Base-by-base conservation (phyloP, 2,888 invertebrate species). In the Plebejus argus region DNA sequence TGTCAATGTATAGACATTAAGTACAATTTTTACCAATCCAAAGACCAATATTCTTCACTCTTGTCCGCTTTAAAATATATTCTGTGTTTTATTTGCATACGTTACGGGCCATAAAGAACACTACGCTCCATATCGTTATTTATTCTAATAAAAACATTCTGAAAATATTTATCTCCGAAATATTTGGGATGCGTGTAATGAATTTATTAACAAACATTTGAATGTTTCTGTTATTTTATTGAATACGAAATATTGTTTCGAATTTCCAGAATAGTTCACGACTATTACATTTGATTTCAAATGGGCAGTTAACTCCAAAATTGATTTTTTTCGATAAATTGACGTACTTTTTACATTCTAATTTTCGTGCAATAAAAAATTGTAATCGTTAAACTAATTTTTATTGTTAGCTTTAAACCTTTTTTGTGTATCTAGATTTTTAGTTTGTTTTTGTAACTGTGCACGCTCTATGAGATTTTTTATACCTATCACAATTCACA, bases 161-260 rank as follows among this genome's bases (percentile, higher is more conserved):
- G 49, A 74, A 74, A 74, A 74, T 74, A 72, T 72, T 72, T 45
- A 20, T 53, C 74, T 53, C 53, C 28, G 49, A 74, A 74, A 74
- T 74, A 33, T 49, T 74, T 74, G 23, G 74, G 74, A 39, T 74
- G 23, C 28, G 49, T 74, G 74, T 74, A 74, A 74, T 74, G 74
- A 74, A 74, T 74, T 49, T 74, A 53, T 53, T 74, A 74, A 66
- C 28, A 66, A 66, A 66, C 23, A 66, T 66, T 33, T 15, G 28
- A 66, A 66, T 66, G 66, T 66, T 66, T 66, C 12, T 23, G 12
- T 66, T 28, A 6, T 28, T 66, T 66, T 66, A 66, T 33, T 28
- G 28, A 66, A 66, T 66, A 28, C 66, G 66, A 28, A 66, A 66
- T 66, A 66, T 66, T 66, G 15, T 66, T 66, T 28, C 18, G 66